Base-by-base conservation (phyloP, 2,888 invertebrate genomes). In the Athalia circularis region DNA sequence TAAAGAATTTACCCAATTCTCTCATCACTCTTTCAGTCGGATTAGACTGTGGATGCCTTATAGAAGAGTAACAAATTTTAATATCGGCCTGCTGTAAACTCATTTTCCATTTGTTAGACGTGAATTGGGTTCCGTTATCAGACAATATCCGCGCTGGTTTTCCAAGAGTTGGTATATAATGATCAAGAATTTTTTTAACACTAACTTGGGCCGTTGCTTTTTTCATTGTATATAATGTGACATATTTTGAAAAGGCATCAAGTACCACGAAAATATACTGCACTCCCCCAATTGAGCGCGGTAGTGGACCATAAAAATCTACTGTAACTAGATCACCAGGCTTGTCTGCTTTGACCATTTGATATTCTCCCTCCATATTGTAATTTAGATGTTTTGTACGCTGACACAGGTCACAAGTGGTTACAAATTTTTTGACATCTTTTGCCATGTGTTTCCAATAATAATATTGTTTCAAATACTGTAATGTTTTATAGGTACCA, bases 1-100 rank as follows among this genome's bases (percentile, higher is more conserved):
- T 61, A 78, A 81, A 80, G 8, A 82, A 59, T 48, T 77, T 4
- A 82, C 80, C 81, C 0, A 82, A 52, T 67, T 85, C 85, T 43
- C 83, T 62, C 83, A 85, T 86, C 0, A 80, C 79, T 15, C 85
- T 45, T 76, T 85, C 84, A 0, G 80, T 80, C 0, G 82, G 81
- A 80, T 85, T 85, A 0, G 80, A 82, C 50, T 81, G 83, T 0
- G 86, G 85, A 79, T 83, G 82, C 5, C 82, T n/a, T 0, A 82
- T 80, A 0, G 80, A 78, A 0, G 79, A 70, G 0, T 67, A 9
- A 3, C 78, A 59, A 11, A 77, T 65, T n/a, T 47, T 59, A 7
- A 81, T 79, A 2, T 59, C 13, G 4, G 65, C 4, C 0, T 54
- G 15, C 0, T 45, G 0, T 0, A 81, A 59, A 43, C 13, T 48